Conservation (phyloP, 2,113 vertebrate species). For the Nothocercus julius region DNA sequence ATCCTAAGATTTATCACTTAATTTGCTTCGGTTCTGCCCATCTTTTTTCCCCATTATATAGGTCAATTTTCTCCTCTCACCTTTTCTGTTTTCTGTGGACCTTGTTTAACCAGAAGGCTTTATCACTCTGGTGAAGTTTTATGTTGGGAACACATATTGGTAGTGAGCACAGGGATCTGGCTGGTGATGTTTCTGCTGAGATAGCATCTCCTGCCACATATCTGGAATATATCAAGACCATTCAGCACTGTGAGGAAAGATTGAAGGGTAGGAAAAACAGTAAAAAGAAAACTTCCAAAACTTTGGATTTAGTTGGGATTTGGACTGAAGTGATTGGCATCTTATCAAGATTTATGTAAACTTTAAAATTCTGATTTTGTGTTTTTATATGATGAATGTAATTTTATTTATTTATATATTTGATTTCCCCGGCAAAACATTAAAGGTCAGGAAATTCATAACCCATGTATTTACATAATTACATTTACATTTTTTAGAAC, state of each 20-base stretch:
- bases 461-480: conserved; percentile 20
- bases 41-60: neutral
- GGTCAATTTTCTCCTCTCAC: neutral
- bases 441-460: neutral
- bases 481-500: neutral
- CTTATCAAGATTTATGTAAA: neutral
- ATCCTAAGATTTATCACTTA: neutral
- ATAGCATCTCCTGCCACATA: neutral
- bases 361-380: neutral
- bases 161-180: neutral
- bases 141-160: neutral
- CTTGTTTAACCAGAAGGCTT: neutral
- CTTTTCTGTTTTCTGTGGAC: neutral
- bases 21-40: neutral
- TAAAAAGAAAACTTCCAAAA: neutral
- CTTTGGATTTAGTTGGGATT: neutral
- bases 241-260: neutral
- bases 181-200: neutral
- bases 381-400: conserved; percentile 6
- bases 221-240: neutral
- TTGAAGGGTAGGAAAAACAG: neutral
- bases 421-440: neutral
- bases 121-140: neutral
- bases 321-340: neutral
- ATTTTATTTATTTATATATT: neutral